Evolutionary conservation across 2,113 vertebrate species (phyloP).

Genomic region (Ceyx margarethae): DNA sequence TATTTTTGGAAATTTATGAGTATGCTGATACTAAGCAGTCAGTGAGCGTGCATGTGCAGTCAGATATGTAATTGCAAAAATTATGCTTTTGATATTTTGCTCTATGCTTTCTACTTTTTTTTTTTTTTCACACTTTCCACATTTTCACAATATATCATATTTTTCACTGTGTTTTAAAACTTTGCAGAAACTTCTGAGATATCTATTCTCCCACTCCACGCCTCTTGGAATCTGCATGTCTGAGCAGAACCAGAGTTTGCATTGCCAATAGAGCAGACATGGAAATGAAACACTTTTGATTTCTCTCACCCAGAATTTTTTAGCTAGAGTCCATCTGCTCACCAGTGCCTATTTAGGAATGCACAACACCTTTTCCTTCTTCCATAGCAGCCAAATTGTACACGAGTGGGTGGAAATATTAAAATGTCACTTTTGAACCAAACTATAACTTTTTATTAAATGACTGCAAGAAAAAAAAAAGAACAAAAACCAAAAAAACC

Average conservation of each 20-base stretch:
- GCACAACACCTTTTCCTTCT: conserved; percentile 60
- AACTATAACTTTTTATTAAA: conserved; percentile 61
- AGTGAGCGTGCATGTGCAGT: neutral
- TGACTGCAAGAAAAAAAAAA: rapidly evolving
- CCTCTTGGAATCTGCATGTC: conserved; percentile 3
- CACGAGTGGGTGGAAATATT: conserved; percentile 65
- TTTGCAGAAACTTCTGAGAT: conserved; percentile 29
- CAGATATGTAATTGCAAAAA: conserved; percentile 16
- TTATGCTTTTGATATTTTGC: neutral
- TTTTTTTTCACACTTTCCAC: neutral
- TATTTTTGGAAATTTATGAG: neutral
- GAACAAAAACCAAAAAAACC: neutral
- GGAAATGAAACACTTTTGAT: conserved; percentile 59
- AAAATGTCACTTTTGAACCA: conserved; percentile 56
- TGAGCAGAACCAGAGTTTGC: conserved; percentile 40
- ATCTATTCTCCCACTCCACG: neutral
- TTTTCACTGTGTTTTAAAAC: conserved; percentile 2
- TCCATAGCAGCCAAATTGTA: conserved; percentile 57
- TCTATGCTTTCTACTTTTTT: neutral
- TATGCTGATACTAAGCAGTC: neutral
- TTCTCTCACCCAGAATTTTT: conserved; percentile 64
- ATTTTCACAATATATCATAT: conserved; percentile 14
- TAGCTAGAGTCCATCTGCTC: conserved; percentile 67
- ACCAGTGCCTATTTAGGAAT: conserved; percentile 60
- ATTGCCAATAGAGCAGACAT: conserved; percentile 54